Evolutionary conservation across 64 coral and sea anemone genomes (phyloP), one percentile per base, ranked within the genome.

Genomic region (Montipora sp.): DNA sequence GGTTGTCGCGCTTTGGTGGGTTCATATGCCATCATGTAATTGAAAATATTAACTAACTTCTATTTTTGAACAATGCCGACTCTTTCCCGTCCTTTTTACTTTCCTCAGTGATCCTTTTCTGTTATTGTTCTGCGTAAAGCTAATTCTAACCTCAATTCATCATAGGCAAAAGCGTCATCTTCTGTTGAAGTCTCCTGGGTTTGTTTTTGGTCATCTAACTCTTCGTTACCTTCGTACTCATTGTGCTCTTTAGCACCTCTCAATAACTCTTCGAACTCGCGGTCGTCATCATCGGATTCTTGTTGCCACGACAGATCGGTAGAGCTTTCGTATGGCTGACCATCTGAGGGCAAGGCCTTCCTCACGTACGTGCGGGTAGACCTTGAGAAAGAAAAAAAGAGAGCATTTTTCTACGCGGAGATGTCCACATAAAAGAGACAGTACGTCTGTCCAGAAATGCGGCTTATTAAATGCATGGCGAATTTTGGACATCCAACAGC

Each of bases 141-240:
- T 6, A 59, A 12, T 27, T 13, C 36, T 83, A 9, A 83, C 80
- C 80, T 83, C 45, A 83, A 19, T 83, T 83, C 80, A 44, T 83
- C 80, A 8, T 83, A 83, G 13, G 60, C 14, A 16, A 83, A 14
- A 19, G 0, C 9, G 36, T 27, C 59, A 18, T 24, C 55, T 68
- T 83, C 36, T 68, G 80, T 83, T 19, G 80, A 83, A 6, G 80
- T 18, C 21, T 83, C 80, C 19, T 46, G 58, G 8, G 46, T 83
- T 46, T 47, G 58, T 19, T 48, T 53, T 67, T 83, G 59, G 13
- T 83, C 80, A 1, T 83, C 80, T 47, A 68, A 7, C 7, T 15
- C 59, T 8, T 80, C 50, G 0, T 58, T 19, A 13, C 27, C 51
- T 23, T 80, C 49, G 18, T 47, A 24, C 27, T 67, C 36, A 47